These are phyloP conservation scores for Coccyzus lansbergi DNA, from an alignment of 2,797 vertebrate genomes.

Conservation along the genomic window DNA sequence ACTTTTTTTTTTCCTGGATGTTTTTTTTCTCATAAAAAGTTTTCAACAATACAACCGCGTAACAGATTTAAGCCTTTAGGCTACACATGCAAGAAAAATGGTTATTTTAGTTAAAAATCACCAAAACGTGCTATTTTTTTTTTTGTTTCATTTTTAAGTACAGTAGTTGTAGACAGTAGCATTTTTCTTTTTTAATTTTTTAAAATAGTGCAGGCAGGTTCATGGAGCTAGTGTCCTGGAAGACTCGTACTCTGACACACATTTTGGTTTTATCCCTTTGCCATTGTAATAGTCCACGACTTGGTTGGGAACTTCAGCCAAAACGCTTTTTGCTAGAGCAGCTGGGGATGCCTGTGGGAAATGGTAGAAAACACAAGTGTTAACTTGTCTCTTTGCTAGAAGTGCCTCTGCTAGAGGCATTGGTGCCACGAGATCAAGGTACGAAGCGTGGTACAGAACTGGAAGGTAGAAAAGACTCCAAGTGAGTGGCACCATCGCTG, in stretches of 20 bases:
- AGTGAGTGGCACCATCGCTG: neutral
- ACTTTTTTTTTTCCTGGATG: conserved; percentile 57
- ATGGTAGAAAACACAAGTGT: conserved; percentile 65
- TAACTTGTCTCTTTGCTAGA: conserved; percentile 24
- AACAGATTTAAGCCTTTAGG: conserved; percentile 79
- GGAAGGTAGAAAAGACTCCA: neutral
- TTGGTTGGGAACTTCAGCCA: conserved; percentile 99
- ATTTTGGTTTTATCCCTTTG: conserved; percentile 98
- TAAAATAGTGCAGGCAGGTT: conserved; percentile 77
- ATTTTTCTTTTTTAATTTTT: conserved; percentile 67
- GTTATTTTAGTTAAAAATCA: conserved; percentile 81
- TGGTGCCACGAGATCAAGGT: neutral
- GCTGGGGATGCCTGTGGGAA: conserved; percentile 93
- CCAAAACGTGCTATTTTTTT: conserved; percentile 80
- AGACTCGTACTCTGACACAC: conserved; percentile 94
- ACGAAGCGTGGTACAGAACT: neutral
- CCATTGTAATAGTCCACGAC: conserved; percentile 99
- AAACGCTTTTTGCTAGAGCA: conserved; percentile 95
- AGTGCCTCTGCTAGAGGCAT: neutral
- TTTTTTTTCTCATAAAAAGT: conserved; percentile 79
- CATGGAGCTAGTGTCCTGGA: conserved; percentile 94
- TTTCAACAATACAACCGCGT: conserved; percentile 80
- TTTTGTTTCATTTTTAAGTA: conserved; percentile 68
- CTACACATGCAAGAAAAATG: conserved; percentile 87
- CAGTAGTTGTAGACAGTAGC: conserved; percentile 67